Conservation (phyloP, 2,113 vertebrate genomes). For the Phainopepla nitens region DNA sequence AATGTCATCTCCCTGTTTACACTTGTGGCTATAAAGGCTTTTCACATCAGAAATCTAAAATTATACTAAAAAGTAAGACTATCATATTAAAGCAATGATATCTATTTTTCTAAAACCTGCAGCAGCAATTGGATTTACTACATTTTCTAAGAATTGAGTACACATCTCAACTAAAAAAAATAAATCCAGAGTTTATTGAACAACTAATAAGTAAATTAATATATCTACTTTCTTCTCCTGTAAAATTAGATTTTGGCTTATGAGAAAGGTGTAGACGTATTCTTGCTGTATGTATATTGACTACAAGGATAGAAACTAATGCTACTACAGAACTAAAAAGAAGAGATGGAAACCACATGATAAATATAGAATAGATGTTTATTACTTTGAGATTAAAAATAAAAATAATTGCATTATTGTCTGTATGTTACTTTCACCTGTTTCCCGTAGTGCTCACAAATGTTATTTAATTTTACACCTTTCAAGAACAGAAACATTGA, state of each 20-base stretch:
- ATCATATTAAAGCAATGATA: not conserved
- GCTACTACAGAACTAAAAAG: not conserved
- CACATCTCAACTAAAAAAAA: not conserved
- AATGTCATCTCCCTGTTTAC: not conserved
- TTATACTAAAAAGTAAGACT: not conserved
- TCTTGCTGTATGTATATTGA: not conserved
- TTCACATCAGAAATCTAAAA: not conserved
- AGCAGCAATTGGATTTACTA: not conserved
- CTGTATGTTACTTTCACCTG: not conserved
- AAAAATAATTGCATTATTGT: not conserved
- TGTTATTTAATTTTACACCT: not conserved
- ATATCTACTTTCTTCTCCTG: not conserved
- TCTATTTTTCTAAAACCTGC: not conserved
- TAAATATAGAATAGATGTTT: slow-evolving; percentile 3
- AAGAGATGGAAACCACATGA: not conserved
- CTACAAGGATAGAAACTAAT: not conserved
- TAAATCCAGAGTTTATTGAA: not conserved
- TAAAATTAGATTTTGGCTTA: not conserved
- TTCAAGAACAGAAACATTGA: not conserved
- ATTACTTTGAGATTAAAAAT: slow-evolving; percentile 8
- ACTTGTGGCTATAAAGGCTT: not conserved
- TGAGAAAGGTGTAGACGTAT: not conserved
- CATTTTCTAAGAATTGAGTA: not conserved
- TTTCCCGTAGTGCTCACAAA: not conserved
- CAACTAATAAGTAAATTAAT: not conserved